Conservation (phyloP, 2,113 vertebrate species). For the Atrichornis clamosus region DNA sequence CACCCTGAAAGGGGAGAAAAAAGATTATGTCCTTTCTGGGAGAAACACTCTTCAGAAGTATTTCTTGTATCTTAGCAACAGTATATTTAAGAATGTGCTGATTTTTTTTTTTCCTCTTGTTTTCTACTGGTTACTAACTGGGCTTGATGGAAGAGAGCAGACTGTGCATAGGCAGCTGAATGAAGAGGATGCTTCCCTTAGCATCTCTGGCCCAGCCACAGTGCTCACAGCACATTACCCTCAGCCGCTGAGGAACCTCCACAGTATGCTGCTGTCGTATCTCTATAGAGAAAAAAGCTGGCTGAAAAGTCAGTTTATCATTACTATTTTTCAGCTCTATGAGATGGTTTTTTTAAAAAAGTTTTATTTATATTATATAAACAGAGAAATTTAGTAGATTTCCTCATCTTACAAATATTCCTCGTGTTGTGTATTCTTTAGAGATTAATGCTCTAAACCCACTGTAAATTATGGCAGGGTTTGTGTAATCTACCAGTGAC, state of each 20-base stretch:
- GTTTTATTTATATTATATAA: neutral
- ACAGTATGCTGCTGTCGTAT: neutral
- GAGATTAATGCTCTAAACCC: neutral
- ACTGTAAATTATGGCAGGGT: neutral
- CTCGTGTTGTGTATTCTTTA: neutral
- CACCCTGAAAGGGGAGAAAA: neutral
- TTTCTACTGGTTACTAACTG: neutral
- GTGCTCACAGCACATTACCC: fast-evolving
- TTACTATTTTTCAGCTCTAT: neutral
- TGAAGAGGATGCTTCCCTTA: neutral
- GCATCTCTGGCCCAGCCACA: neutral
- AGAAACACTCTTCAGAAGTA: neutral
- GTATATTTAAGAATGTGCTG: neutral
- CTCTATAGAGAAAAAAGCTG: neutral
- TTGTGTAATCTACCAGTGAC: neutral
- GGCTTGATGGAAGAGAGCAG: neutral
- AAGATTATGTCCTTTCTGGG: neutral
- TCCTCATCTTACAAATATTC: neutral
- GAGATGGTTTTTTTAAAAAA: neutral
- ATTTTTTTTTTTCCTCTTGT: neutral
- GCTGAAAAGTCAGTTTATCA: neutral
- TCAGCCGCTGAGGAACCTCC: neutral
- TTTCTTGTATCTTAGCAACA: neutral
- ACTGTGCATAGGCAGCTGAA: neutral
- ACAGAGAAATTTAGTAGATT: neutral